phyloP scores from a whole-genome alignment of 2,888 invertebrate genomes.

The Monochamus alternatus region DNA sequence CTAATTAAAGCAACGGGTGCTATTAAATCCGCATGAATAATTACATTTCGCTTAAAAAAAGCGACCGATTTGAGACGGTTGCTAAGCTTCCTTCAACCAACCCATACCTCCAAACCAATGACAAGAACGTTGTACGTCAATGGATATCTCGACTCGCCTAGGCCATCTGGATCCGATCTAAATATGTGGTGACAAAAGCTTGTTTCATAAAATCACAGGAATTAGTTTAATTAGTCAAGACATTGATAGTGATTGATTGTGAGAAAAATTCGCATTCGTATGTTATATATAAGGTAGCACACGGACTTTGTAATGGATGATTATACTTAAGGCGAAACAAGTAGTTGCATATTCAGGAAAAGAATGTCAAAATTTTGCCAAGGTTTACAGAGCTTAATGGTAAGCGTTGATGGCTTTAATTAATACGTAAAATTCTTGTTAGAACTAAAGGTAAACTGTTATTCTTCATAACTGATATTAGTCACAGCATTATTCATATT shows the following conservation, averaged over 20 bases:
- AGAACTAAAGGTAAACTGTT: conserved; percentile 14
- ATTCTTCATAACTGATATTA: conserved; percentile 11
- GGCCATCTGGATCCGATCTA: conserved; percentile 41
- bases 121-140: conserved; percentile 29
- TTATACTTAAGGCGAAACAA: conserved; percentile 8
- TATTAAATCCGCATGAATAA: not conserved
- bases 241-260: conserved; percentile 45
- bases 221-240: conserved; percentile 45
- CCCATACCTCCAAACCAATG: conserved; percentile 16
- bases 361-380: conserved; percentile 41
- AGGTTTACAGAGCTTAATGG: conserved; percentile 36
- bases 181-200: conserved; percentile 15
- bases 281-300: conserved; percentile 29
- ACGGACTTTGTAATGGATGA: not conserved
- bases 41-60: conserved; percentile 11
- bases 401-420: conserved; percentile 19
- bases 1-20: not conserved
- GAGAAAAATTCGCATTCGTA: conserved; percentile 40
- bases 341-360: conserved; percentile 39
- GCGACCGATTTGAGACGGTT: not conserved
- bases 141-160: conserved; percentile 26
- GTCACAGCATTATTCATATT: not conserved
- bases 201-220: conserved; percentile 17
- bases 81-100: conserved; percentile 17
- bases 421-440: conserved; percentile 1